Percentiles rank a stretch among this genome's conserved stretches.
Evolutionary conservation across 1,140 invertebrate genomes (phyloP).

Genomic region (Calliopsis andreniformis): DNA sequence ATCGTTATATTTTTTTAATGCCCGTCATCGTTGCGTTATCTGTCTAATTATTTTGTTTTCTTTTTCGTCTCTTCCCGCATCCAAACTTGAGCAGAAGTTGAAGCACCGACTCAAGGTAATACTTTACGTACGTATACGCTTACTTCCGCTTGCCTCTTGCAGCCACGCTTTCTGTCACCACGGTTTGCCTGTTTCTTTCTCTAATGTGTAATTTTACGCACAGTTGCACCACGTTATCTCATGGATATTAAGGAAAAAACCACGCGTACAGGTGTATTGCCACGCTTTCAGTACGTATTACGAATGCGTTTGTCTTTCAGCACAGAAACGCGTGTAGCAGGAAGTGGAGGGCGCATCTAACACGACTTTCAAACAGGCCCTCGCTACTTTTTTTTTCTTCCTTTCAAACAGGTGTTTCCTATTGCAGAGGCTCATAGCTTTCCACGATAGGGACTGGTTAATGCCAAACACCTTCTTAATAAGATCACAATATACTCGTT

Average conservation of each 20-base stretch:
- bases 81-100: slow-evolving; percentile 74
- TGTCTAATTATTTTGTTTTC: slow-evolving; percentile 74
- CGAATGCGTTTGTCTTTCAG: slow-evolving; percentile 14
- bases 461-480: slow-evolving; percentile 1
- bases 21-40: slow-evolving; percentile 48
- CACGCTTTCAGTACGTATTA: slow-evolving; percentile 38
- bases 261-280: background rate
- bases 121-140: slow-evolving; percentile 63
- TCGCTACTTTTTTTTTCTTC: background rate
- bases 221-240: slow-evolving; percentile 14
- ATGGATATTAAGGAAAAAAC: slow-evolving; percentile 11
- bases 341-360: background rate
- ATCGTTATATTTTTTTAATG: slow-evolving; percentile 29
- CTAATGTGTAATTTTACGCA: slow-evolving; percentile 6
- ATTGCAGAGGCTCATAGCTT: background rate
- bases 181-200: background rate
- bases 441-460: background rate
- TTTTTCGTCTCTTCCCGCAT: slow-evolving; percentile 68
- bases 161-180: background rate
- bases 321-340: background rate
- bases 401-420: slow-evolving; percentile 20
- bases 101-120: slow-evolving; percentile 76
- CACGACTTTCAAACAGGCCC: background rate
- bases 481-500: slow-evolving; percentile 16
- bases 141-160: slow-evolving; percentile 27